A percentile compares a stretch with the other conserved stretches of the same genome.
phyloP scores from a whole-genome alignment of 2,888 invertebrate genomes.

The Hipparchia sbordonii region DNA sequence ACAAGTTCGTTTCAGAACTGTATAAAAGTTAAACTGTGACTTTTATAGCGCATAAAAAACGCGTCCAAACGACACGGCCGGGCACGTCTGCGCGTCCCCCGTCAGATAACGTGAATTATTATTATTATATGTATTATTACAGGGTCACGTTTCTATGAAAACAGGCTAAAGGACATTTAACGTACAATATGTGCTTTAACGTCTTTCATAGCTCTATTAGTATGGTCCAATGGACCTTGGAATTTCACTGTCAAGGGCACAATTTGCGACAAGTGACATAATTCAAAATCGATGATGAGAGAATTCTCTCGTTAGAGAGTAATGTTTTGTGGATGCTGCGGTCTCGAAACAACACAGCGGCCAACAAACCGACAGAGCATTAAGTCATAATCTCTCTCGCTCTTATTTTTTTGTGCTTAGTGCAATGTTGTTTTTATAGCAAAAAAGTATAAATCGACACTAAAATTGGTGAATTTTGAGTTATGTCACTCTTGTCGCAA shows the following conservation, averaged over 20 bases:
- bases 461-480: too few species aligned
- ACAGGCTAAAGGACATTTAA: slow-evolving; percentile 33
- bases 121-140: slow-evolving; percentile 54
- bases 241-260: neutral
- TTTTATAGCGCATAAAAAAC: slow-evolving; percentile 58
- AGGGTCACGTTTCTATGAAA: slow-evolving; percentile 55
- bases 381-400: too few species aligned
- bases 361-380: too few species aligned
- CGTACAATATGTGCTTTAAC: neutral
- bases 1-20: neutral
- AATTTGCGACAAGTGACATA: too few species aligned
- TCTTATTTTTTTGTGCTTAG: too few species aligned
- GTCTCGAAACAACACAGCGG: too few species aligned
- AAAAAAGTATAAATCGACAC: too few species aligned
- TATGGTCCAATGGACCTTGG: neutral
- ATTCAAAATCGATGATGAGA: too few species aligned
- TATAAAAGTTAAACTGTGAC: neutral
- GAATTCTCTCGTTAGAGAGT: too few species aligned
- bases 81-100: slow-evolving; percentile 53
- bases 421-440: too few species aligned
- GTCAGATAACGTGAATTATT: slow-evolving; percentile 65
- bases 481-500: too few species aligned
- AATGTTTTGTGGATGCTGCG: too few species aligned
- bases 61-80: slow-evolving; percentile 45
- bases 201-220: neutral